Evolutionary conservation across 1,140 invertebrate species (phyloP), one percentile per base, ranked within the genome.

Genomic region (Polypedilum pembai): DNA sequence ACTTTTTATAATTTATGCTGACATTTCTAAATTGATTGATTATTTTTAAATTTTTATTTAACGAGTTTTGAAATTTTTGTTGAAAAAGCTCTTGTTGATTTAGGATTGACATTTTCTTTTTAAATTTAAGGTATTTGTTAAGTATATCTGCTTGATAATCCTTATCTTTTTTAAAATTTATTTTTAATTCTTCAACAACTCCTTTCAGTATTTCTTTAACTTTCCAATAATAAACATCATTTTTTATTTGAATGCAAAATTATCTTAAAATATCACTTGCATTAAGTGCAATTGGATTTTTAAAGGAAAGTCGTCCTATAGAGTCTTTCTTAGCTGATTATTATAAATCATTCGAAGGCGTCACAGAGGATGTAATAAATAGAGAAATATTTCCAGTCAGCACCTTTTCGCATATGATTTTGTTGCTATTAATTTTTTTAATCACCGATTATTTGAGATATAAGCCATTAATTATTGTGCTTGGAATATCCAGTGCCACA

Each of bases 391-490:
- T 91, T 81, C 92, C 93, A 20, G 84, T 92, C 17, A 87, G 87
- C 74, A 94, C 91, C 0, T 94, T 94, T 80, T 87, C 88, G 8
- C 89, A 91, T 79, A 80, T 94, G 75, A 84, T 86, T 3, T 86
- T 88, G 63, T 80, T 92, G 10, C 80, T 94, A 40, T 77, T 92
- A 17, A 86, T 92, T 7, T 92, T 95, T 79, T 80, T 95, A 0
- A 83, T 94, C 18, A 94, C 92, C 0, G 93, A 94, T 83, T 87
- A 91, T 76, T 77, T 5, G 73, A 84, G 85, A 76, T 97, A 97
- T 80, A 96, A 96, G 80, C 91, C 92, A 3, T 83, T 96, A 0
- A 92, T 97, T 40, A 86, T 96, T 33, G 79, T 93, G 63, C 88
- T 91, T 77, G 91, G 87, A 20, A 76, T 89, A 12, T 85, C 86